phyloP scores from a whole-genome alignment of 2,113 vertebrate species.

The Gasterosteus aculeatus region DNA sequence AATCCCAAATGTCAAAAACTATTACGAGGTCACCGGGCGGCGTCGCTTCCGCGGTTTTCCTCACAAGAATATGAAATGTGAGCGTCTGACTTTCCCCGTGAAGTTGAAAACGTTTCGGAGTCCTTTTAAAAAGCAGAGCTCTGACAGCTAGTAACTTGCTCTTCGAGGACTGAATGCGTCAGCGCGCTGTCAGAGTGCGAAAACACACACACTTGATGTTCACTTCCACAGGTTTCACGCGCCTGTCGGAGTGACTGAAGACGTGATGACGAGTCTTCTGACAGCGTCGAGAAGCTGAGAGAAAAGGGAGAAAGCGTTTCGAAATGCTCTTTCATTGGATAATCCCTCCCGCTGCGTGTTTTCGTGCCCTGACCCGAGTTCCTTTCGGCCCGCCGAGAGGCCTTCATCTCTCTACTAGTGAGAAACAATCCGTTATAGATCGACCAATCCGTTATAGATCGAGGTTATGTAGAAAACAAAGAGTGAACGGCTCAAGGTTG shows the following conservation, averaged over 20 bases:
- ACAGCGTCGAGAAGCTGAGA: constrained; percentile 11
- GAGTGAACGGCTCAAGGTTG: constrained; percentile 25
- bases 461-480: constrained; percentile 22
- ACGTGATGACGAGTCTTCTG: constrained; percentile 1
- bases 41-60: constrained; percentile 14
- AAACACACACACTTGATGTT: constrained; percentile 32
- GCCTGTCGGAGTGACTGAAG: constrained; percentile 26
- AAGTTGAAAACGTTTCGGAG: neutral
- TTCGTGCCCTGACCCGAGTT: constrained; percentile 10
- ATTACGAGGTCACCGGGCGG: constrained; percentile 52
- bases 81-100: neutral
- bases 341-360: neutral
- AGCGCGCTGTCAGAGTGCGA: constrained; percentile 20
- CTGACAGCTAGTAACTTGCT: neutral
- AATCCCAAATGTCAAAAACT: constrained; percentile 63
- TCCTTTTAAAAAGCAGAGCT: neutral
- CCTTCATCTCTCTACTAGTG: constrained; percentile 31
- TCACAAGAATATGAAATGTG: constrained; percentile 17
- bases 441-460: constrained; percentile 36
- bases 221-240: constrained; percentile 27
- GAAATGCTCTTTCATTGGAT: neutral
- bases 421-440: constrained; percentile 35
- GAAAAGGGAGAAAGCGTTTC: neutral
- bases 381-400: neutral
- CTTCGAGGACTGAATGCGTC: constrained; percentile 8